phyloP scores from a whole-genome alignment of 1,140 invertebrate genomes.

The Tachypleus tridentatus region DNA sequence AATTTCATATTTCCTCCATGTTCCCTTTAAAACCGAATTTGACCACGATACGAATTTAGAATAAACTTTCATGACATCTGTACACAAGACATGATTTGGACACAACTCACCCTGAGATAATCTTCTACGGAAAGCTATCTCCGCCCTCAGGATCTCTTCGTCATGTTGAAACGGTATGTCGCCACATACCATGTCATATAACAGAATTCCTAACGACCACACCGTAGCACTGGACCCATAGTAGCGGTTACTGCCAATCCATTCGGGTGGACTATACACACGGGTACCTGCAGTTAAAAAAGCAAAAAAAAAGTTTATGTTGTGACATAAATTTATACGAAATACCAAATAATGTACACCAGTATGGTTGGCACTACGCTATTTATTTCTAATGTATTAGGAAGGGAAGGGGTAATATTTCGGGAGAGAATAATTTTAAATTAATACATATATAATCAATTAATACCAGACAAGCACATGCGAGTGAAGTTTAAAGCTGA shows the following conservation, averaged over 20 bases:
- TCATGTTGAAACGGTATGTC: slow-evolving; percentile 56
- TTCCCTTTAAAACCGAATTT: too few relatives aligned
- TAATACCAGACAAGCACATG: too few relatives aligned
- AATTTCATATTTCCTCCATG: too few relatives aligned
- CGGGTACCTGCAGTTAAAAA: slow-evolving; percentile 38
- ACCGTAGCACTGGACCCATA: slow-evolving; percentile 47
- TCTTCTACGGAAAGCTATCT: slow-evolving; percentile 36
- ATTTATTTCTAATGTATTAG: too few relatives aligned
- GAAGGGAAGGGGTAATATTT: too few relatives aligned
- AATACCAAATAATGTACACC: too few relatives aligned
- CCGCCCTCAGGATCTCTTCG: slow-evolving; percentile 46
- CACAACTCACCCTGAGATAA: slow-evolving; percentile 34
- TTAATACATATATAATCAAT: too few relatives aligned
- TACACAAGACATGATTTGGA: too few relatives aligned
- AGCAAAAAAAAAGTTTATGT: not conserved
- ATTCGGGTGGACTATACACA: slow-evolving; percentile 56
- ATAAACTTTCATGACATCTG: not conserved
- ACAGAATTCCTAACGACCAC: slow-evolving; percentile 53
- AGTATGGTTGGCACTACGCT: too few relatives aligned
- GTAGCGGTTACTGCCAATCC: slow-evolving; percentile 47
- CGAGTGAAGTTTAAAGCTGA: too few relatives aligned
- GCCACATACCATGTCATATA: slow-evolving; percentile 55
- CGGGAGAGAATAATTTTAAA: not conserved
- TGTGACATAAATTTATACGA: not conserved
- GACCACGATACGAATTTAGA: not conserved